These are phyloP conservation scores for Nomada fucata DNA, from an alignment of 2,888 invertebrate species.

Conservation along the genomic window DNA sequence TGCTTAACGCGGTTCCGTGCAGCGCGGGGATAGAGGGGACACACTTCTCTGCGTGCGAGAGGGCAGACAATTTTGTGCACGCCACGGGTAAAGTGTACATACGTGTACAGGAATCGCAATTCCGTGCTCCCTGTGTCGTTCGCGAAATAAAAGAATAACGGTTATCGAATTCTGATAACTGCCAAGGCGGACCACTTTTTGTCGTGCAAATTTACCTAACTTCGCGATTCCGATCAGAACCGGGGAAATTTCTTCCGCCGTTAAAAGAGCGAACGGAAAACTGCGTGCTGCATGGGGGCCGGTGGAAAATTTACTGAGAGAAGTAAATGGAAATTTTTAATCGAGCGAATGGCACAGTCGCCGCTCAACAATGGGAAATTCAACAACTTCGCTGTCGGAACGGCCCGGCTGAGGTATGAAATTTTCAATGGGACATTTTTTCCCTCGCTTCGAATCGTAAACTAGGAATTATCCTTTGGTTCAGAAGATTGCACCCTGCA, in stretches of 20 bases:
- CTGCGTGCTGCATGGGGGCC: too few relatives aligned
- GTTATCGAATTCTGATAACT: not conserved
- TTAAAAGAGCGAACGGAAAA: not conserved
- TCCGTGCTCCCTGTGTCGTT: too few relatives aligned
- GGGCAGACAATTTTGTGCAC: not conserved
- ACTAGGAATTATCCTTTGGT: slow-evolving; percentile 20
- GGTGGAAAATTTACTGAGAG: too few relatives aligned
- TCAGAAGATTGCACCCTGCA: slow-evolving; percentile 32
- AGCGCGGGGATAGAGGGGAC: not conserved
- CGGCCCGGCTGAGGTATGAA: not conserved
- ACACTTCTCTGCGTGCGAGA: not conserved
- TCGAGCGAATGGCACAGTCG: not conserved
- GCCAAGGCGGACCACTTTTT: not conserved
- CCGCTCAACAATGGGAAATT: not conserved
- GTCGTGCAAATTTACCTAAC: not conserved
- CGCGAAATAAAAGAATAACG: not conserved
- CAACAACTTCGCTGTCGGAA: not conserved
- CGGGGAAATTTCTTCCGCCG: not conserved
- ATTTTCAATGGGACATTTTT: slow-evolving; percentile 1
- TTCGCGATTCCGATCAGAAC: not conserved
- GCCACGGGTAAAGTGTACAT: not conserved
- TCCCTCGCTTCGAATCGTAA: not conserved
- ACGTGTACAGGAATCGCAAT: not conserved
- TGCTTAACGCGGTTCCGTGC: not conserved
- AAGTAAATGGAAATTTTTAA: not conserved